These are phyloP conservation scores for Drosophila lutescens DNA, from an alignment of 2,888 invertebrate genomes.

Conservation along the genomic window DNA sequence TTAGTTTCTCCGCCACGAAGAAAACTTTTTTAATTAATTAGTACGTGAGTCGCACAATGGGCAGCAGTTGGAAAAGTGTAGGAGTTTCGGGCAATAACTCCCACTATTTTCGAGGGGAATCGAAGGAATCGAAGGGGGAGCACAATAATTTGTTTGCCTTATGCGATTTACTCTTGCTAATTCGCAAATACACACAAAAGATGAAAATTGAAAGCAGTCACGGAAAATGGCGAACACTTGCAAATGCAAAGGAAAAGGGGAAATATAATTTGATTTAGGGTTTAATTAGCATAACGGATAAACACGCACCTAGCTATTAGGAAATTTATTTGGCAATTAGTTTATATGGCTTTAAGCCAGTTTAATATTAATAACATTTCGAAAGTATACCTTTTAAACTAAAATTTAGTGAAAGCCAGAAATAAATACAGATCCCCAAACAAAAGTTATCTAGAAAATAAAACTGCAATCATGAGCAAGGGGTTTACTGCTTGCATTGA, in stretches of 20 bases:
- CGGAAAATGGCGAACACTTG: conserved; percentile 1
- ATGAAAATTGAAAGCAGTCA: background rate
- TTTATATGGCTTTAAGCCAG: background rate
- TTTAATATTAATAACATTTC: background rate
- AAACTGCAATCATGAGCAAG: too few species aligned
- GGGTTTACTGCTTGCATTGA: too few species aligned
- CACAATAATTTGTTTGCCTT: conserved; percentile 35
- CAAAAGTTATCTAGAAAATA: too few species aligned
- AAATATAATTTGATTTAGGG: background rate
- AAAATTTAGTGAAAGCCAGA: too few species aligned
- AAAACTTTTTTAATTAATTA: conserved; percentile 77
- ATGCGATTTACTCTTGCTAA: conserved; percentile 21
- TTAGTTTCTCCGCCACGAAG: conserved; percentile 62
- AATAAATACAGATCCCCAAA: too few species aligned
- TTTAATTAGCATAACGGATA: conserved; percentile 6
- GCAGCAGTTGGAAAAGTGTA: conserved; percentile 16
- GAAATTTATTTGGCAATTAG: conserved; percentile 6
- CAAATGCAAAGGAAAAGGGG: background rate
- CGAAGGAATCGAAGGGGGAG: background rate
- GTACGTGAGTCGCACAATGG: conserved; percentile 55
- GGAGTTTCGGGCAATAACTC: conserved; percentile 5
- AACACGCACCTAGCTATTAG: conserved; percentile 11
- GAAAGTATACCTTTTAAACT: too few species aligned
- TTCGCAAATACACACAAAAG: conserved; percentile 17
- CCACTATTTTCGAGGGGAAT: background rate